These are phyloP conservation scores for Danaus chrysippus DNA, from an alignment of 2,888 invertebrate genomes.

Conservation along the genomic window DNA sequence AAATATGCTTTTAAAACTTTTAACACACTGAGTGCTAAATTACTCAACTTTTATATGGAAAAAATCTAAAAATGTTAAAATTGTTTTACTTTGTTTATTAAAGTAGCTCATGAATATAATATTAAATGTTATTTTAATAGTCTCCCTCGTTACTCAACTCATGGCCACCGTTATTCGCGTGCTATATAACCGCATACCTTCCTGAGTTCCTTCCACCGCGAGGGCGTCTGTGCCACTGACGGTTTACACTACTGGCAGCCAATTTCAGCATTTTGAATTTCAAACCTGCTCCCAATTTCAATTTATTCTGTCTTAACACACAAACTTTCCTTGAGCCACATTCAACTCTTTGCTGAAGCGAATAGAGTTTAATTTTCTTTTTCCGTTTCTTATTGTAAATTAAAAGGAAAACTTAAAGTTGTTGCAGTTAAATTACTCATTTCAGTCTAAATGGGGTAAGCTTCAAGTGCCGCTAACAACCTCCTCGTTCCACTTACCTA, in stretches of 20 bases:
- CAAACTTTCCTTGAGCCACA: constrained; percentile 9
- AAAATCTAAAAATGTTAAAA: no score
- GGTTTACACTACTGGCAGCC: constrained; percentile 31
- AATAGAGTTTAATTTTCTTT: background rate
- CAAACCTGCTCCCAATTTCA: constrained; percentile 29
- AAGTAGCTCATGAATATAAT: no score
- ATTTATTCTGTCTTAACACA: constrained; percentile 21
- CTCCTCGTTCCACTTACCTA: constrained; percentile 4
- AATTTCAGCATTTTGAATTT: constrained; percentile 38
- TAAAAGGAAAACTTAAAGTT: constrained; percentile 11
- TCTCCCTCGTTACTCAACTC: constrained; percentile 5
- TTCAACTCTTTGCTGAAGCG: background rate
- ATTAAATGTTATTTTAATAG: background rate
- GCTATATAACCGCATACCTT: constrained; percentile 29
- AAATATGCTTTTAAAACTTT: no score
- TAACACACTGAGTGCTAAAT: no score
- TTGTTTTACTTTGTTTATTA: no score
- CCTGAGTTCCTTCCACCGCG: constrained; percentile 28
- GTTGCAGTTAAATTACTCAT: constrained; percentile 34
- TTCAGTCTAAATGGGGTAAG: constrained; percentile 30
- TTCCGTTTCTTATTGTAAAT: background rate
- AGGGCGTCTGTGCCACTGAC: constrained; percentile 23
- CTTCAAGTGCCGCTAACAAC: constrained; percentile 20
- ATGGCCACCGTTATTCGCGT: constrained; percentile 29
- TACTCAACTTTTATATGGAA: no score